Conservation (phyloP, 2,888 invertebrate genomes). For the Prostheceraeus crozeri region DNA sequence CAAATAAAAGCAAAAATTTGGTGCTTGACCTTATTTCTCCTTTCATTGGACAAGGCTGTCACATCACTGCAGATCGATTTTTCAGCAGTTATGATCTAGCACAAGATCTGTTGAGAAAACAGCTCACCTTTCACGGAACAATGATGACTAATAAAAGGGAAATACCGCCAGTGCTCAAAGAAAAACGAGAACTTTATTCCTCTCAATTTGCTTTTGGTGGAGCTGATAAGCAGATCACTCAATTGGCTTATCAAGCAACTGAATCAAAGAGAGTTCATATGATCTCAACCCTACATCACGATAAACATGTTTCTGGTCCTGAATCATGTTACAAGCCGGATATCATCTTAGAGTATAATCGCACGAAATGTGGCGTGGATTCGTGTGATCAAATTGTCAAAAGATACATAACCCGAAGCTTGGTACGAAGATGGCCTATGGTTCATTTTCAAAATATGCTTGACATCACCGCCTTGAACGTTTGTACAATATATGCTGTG, state of each 20-base stretch:
- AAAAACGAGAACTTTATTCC: background rate
- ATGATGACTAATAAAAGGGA: slow-evolving; percentile 19
- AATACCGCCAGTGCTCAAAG: background rate
- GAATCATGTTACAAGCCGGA: slow-evolving; percentile 3
- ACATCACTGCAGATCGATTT: background rate
- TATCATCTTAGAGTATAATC: background rate
- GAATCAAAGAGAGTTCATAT: background rate
- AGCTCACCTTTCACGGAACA: slow-evolving; percentile 9
- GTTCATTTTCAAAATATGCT: slow-evolving; percentile 15
- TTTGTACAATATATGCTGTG: slow-evolving; percentile 4
- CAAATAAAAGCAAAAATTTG: slow-evolving; percentile 2
- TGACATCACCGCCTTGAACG: slow-evolving; percentile 7
- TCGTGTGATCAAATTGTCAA: background rate
- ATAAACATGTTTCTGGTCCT: background rate
- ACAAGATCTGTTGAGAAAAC: slow-evolving; percentile 9
- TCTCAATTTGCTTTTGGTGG: slow-evolving; percentile 21
- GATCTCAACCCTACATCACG: slow-evolving; percentile 21
- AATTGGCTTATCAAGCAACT: slow-evolving; percentile 5
- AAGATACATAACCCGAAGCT: slow-evolving; percentile 4
- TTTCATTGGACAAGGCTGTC: background rate
- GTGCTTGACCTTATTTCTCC: background rate
- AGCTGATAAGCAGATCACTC: slow-evolving; percentile 6
- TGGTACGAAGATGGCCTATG: background rate
- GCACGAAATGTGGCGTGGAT: background rate
- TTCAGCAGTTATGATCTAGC: background rate